Evolutionary conservation across 1,140 invertebrate species (phyloP).

Genomic region (Galendromus occidentalis): DNA sequence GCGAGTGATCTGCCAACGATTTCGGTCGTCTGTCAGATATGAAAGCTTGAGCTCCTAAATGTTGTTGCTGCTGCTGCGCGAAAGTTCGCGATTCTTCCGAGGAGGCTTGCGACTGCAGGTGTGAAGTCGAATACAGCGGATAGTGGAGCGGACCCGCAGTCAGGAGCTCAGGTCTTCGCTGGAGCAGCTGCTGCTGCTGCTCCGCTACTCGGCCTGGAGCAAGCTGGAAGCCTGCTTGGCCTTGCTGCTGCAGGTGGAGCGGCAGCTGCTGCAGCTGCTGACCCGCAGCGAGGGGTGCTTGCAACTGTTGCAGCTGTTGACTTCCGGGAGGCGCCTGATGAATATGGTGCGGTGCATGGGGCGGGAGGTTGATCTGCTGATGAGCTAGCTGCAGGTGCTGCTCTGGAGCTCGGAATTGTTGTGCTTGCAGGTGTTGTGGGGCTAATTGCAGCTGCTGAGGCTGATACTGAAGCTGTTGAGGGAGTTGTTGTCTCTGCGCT

Average conservation of each 20-base stretch:
- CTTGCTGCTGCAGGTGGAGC: neutral
- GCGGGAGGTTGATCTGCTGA: neutral
- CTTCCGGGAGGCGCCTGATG: neutral
- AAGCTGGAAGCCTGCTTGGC: too few relatives aligned
- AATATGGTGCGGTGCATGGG: neutral
- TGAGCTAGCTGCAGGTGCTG: neutral
- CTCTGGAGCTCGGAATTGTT: neutral
- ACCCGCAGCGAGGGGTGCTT: too few relatives aligned
- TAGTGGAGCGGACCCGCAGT: too few relatives aligned
- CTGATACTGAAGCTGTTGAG: neutral
- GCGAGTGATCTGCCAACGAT: constrained; percentile 1
- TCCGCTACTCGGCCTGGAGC: too few relatives aligned
- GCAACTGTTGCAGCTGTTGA: too few relatives aligned
- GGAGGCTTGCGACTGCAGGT: neutral
- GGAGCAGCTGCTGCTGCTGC: too few relatives aligned
- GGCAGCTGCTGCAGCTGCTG: neutral
- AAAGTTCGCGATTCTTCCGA: neutral
- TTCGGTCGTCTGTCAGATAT: neutral
- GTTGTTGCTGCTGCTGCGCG: too few relatives aligned
- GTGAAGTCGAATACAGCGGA: neutral
- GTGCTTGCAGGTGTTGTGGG: neutral
- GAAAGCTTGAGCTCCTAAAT: neutral
- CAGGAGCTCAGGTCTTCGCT: too few relatives aligned
- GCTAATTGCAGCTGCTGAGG: neutral
- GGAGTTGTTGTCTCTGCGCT: neutral